Conservation (phyloP, 2,113 vertebrate species). For the Leptobrachium ailaonicum region DNA sequence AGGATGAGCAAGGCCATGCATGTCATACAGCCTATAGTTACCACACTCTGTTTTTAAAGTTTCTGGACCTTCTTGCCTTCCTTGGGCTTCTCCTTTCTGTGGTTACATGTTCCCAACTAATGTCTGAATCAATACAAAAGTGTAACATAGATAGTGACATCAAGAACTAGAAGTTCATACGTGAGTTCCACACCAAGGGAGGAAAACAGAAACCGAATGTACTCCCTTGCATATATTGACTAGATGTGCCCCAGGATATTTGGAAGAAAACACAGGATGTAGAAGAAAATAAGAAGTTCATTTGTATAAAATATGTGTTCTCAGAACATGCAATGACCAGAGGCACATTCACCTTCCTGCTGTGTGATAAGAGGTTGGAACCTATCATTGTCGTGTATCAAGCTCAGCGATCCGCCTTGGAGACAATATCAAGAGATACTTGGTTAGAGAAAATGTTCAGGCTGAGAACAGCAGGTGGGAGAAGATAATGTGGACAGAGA, state of each 20-base stretch:
- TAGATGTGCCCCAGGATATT: slow-evolving; percentile 9
- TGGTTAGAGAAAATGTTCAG: slow-evolving; percentile 8
- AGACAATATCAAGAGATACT: slow-evolving; percentile 26
- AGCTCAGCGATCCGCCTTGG: slow-evolving; percentile 5
- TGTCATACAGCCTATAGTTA: slow-evolving; percentile 1
- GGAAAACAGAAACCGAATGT: slow-evolving; percentile 1
- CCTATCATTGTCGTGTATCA: slow-evolving; percentile 17
- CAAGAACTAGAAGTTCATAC: slow-evolving; percentile 23
- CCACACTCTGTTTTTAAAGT: background rate
- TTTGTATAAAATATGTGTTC: slow-evolving; percentile 25
- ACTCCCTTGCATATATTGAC: slow-evolving; percentile 17
- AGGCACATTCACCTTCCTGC: slow-evolving; percentile 16
- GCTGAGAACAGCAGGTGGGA: slow-evolving; percentile 29
- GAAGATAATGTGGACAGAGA: slow-evolving; percentile 21
- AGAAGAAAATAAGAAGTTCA: slow-evolving; percentile 7
- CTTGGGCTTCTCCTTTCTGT: slow-evolving; percentile 22
- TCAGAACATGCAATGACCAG: slow-evolving; percentile 20
- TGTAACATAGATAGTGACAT: slow-evolving; percentile 18
- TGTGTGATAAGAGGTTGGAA: slow-evolving; percentile 29
- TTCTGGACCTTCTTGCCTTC: slow-evolving; percentile 3
- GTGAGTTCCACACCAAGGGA: background rate
- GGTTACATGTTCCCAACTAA: slow-evolving; percentile 2
- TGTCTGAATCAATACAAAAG: slow-evolving; percentile 9
- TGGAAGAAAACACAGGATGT: background rate
- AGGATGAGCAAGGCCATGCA: slow-evolving; percentile 7